Evolutionary conservation across 2,797 vertebrate species (phyloP), one percentile per base, ranked within the genome.

Genomic region (Serranus cabrilla): DNA sequence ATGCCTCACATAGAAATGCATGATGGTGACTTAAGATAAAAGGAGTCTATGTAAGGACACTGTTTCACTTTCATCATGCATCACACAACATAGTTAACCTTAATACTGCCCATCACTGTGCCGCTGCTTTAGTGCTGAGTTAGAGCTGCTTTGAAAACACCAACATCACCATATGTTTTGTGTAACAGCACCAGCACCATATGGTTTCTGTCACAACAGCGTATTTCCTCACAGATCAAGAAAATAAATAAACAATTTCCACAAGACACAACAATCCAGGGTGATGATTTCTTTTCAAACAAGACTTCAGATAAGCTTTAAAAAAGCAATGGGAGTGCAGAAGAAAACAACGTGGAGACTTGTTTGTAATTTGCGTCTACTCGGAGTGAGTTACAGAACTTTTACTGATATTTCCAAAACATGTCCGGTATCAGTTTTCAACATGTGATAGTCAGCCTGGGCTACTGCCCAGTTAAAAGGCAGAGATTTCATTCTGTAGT

Each of bases 141-240:
- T 40, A 6, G 45, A 72, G 54, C 64, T 76, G 47, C 42, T 34
- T 60, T 61, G 54, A 49, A 18, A 37, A 59, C 52, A 66, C 14
- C 51, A 66, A 13, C 65, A 42, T 37, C 47, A 42, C 20, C 67
- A 68, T 42, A 60, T 72, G 62, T 52, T 74, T 66, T 71, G 58
- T 76, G 57, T 73, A 60, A 69, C 43, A 62, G 17, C 16, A 56
- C 17, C 21, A 42, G 43, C 47, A 39, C 20, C 67, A 68, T 42
- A 60, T 72, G 62, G 50, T 74, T 66, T 71, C 61, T 76, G 57
- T 73, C 63, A 71, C 43, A 62, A 18, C 16, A 52, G 17, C 21
- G 11, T 39, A 37, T 52, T 17, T n/a, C 18, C 43, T 39, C 40
- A 27, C 0, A 16, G 46, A 56, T 74, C n/a, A 58, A 2, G 25